Evolutionary conservation across 2,113 vertebrate genomes (phyloP), one percentile per base, ranked within the genome.

Genomic region (Paradoxurus hermaphroditus): DNA sequence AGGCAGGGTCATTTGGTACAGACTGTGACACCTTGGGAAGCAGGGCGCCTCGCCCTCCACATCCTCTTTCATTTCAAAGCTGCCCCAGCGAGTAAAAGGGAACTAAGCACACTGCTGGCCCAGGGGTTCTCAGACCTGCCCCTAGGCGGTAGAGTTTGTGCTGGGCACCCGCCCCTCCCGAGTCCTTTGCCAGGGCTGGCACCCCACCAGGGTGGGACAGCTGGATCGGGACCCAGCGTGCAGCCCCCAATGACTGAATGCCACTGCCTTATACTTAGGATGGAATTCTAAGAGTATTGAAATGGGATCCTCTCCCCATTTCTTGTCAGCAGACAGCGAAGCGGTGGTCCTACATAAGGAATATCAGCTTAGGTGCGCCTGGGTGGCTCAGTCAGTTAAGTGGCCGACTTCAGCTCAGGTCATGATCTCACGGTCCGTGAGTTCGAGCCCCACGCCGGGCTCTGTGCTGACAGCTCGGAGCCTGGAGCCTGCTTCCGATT

Each of bases 81-180:
- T 36, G 51, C 82, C 31, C 2, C 14, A 23, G 29, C 12, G 1
- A 10, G 5, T 72, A 8, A 82, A 91, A 59, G 75, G 56, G 94
- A 79, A 49, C 68, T 18, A 23, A 72, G n/a, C n/a, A 7, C 7
- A 14, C 36, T 86, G n/a, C 46, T 63, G 21, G 62, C n/a, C 36
- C 34, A 7, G 73, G 62, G 73, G 49, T 68, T 73, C 63, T 90
- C 41, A 16, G 36, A 11, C 9, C 53, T 21, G 31, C 78, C 39
- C 68, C 51, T 79, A 46, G 41, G 29, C 68, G 62, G 49, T 29
- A 12, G 59, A 41, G 49, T 12, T 13, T 70, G 19, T 18, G 29
- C 23, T 23, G 4, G 9, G 16, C 0, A 1, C 53, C 67, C 39
- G 29, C 25, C 19, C 29, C n/a, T 36, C 29, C 10, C 7, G 44